Percentiles rank a stretch among this genome's conserved stretches.
These are phyloP conservation scores for Augochlorella aurata DNA, from an alignment of 2,888 invertebrate species.

Conservation along the genomic window DNA sequence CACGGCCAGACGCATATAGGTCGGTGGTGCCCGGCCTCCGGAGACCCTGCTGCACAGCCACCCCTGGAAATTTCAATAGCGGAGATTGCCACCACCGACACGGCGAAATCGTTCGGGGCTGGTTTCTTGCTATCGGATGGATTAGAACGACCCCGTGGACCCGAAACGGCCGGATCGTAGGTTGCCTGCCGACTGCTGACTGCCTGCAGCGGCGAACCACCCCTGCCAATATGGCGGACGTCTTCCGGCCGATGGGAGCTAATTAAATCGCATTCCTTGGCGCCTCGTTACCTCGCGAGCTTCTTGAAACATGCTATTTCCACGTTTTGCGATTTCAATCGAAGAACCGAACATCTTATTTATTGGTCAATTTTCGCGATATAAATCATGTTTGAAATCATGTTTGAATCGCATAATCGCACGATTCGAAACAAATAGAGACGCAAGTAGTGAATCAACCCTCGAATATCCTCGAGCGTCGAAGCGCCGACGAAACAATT, in stretches of 20 bases:
- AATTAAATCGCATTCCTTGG: neutral
- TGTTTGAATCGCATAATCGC: no score
- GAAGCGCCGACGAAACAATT: neutral
- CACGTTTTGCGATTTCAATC: no score
- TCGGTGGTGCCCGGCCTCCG: slow-evolving; percentile 35
- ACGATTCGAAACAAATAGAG: no score
- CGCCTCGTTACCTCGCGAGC: no score
- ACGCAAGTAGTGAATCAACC: no score
- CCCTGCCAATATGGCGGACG: neutral
- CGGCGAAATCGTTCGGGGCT: slow-evolving; percentile 16
- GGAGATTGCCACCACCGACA: slow-evolving; percentile 48
- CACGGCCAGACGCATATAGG: slow-evolving; percentile 29
- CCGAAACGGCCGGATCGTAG: slow-evolving; percentile 2
- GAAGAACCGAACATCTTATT: no score
- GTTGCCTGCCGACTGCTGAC: neutral
- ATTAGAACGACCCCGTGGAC: slow-evolving; percentile 30
- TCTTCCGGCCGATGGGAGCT: neutral
- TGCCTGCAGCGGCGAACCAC: neutral
- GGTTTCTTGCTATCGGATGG: slow-evolving; percentile 34
- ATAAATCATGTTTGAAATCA: no score
- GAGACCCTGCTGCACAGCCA: slow-evolving; percentile 42
- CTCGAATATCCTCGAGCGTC: neutral
- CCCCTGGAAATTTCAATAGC: slow-evolving; percentile 53
- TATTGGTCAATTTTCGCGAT: no score
- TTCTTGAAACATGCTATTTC: no score